Evolutionary conservation across 2,797 vertebrate species (phyloP).

Genomic region (Sebastes ruberrimus): DNA sequence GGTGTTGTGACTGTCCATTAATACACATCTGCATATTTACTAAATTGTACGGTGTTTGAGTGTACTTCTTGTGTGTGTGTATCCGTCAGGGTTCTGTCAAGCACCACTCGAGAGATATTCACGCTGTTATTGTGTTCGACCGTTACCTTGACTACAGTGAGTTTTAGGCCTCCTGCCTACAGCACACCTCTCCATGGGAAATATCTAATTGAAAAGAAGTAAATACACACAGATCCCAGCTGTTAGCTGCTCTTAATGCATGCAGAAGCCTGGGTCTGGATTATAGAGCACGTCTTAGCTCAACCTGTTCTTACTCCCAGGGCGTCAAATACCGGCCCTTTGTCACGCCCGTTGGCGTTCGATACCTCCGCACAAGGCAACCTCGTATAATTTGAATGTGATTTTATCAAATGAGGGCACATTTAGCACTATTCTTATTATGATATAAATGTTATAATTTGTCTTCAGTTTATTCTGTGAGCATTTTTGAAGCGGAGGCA

Average conservation of each 20-base stretch:
- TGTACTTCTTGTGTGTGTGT: not conserved
- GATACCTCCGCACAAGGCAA: too few species aligned
- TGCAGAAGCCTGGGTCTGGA: not conserved
- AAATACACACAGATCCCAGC: not conserved
- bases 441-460: not conserved
- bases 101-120: not conserved
- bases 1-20: not conserved
- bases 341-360: too few species aligned
- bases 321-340: too few species aligned
- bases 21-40: not conserved
- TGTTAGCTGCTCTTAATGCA: not conserved
- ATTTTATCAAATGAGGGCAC: too few species aligned
- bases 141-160: not conserved
- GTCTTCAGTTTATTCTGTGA: not conserved
- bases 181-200: not conserved
- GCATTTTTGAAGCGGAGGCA: not conserved
- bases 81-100: not conserved
- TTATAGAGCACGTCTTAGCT: not conserved
- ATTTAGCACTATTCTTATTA: not conserved
- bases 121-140: not conserved
- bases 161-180: not conserved
- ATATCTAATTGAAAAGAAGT: not conserved
- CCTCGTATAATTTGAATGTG: too few species aligned
- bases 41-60: not conserved
- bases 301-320: too few species aligned